These are phyloP conservation scores for Channa maculata DNA, from an alignment of 2,113 vertebrate species.

Conservation along the genomic window DNA sequence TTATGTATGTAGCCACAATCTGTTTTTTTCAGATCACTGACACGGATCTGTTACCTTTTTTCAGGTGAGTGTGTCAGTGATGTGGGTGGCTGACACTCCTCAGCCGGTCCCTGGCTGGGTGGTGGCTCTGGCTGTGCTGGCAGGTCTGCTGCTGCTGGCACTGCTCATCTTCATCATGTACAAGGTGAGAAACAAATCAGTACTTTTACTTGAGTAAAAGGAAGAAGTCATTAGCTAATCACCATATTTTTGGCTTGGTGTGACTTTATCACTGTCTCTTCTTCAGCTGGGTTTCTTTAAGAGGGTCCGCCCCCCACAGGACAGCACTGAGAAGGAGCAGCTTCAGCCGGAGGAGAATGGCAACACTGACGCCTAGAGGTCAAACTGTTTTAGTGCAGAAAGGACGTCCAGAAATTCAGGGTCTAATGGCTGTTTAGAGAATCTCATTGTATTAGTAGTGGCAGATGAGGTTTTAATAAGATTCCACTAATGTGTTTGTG, in stretches of 20 bases:
- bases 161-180: conserved; percentile 97
- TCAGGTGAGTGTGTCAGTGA: conserved; percentile 91
- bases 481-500: conserved; percentile 30
- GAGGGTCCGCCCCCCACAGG: conserved; percentile 94
- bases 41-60: conserved; percentile 21
- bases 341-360: conserved; percentile 96
- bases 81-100: conserved; percentile 87
- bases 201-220: no score
- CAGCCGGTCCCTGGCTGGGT: conserved; percentile 93
- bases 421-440: conserved; percentile 21
- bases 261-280: background rate
- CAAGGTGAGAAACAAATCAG: conserved; percentile 84
- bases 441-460: conserved; percentile 39
- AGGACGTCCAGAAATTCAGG: conserved; percentile 30
- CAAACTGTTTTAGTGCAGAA: background rate
- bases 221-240: no score
- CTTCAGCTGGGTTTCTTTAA: conserved; percentile 97
- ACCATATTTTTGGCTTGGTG: no score
- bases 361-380: conserved; percentile 88
- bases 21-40: no score
- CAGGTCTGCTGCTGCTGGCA: conserved; percentile 93
- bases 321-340: conserved; percentile 93
- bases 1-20: no score
- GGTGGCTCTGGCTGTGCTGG: conserved; percentile 93
- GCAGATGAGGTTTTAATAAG: background rate